A percentile compares a stretch with the other conserved stretches of the same genome.
phyloP scores from a whole-genome alignment of 2,797 vertebrate species.

The Ataeniobius toweri region DNA sequence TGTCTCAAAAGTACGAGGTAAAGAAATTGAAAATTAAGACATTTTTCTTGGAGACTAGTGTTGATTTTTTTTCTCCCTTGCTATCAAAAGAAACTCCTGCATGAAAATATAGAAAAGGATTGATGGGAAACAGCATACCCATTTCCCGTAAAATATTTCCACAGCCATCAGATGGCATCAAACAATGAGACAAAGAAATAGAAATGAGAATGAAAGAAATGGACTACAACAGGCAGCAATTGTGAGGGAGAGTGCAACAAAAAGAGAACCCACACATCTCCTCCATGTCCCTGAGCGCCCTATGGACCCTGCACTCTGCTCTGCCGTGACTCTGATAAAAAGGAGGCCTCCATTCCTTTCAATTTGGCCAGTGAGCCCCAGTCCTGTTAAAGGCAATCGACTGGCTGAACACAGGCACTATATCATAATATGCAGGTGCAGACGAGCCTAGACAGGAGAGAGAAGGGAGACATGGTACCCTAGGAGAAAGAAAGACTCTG shows the following conservation, averaged over 20 bases:
- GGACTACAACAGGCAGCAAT: constrained; percentile 21
- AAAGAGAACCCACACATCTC: constrained; percentile 38
- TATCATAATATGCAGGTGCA: constrained; percentile 86
- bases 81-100: constrained; percentile 55
- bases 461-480: constrained; percentile 68
- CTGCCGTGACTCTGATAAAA: constrained; percentile 80
- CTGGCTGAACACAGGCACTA: constrained; percentile 83
- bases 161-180: constrained; percentile 59
- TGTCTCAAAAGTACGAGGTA: constrained; percentile 57
- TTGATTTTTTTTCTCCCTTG: constrained; percentile 51
- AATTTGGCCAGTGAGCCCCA: constrained; percentile 79
- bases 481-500: constrained; percentile 74
- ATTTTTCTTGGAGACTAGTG: constrained; percentile 59
- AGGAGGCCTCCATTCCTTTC: constrained; percentile 82
- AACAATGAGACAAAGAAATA: constrained; percentile 51
- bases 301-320: constrained; percentile 58
- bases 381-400: constrained; percentile 84
- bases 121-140: constrained; percentile 57
- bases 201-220: constrained; percentile 10
- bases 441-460: constrained; percentile 67
- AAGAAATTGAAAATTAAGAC: constrained; percentile 67
- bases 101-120: constrained; percentile 56
- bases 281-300: constrained; percentile 51
- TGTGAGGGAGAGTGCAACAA: constrained; percentile 8
- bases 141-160: constrained; percentile 63